A percentile compares a stretch with the other conserved stretches of the same genome.
Evolutionary conservation across 2,113 vertebrate species (phyloP).

Genomic region (Synodontis membranacea): DNA sequence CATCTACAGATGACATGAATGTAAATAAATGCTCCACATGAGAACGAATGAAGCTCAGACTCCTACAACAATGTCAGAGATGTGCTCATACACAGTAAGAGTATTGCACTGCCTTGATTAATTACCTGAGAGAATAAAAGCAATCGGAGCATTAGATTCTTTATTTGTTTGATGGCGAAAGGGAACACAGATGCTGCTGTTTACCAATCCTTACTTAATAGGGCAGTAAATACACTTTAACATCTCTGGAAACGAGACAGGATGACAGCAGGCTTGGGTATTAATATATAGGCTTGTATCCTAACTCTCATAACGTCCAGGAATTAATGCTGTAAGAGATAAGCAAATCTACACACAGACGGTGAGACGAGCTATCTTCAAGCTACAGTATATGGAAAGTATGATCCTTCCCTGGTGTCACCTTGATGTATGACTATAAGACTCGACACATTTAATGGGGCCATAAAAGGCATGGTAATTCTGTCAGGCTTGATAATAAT

Average conservation of each 20-base stretch:
- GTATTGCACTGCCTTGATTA: slow-evolving; percentile 3
- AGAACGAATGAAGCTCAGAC: not conserved
- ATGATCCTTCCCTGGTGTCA: slow-evolving; percentile 48
- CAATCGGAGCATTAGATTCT: not conserved
- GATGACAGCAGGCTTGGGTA: slow-evolving; percentile 20
- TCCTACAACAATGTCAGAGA: not conserved
- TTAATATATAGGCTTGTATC: not conserved
- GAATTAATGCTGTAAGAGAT: not conserved
- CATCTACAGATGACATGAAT: too few relatives aligned
- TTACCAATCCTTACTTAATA: slow-evolving; percentile 29
- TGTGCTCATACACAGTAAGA: not conserved
- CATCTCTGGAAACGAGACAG: slow-evolving; percentile 27
- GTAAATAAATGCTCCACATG: not conserved
- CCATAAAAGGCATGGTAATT: slow-evolving; percentile 48
- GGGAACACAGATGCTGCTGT: slow-evolving; percentile 41
- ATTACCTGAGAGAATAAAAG: slow-evolving; percentile 13
- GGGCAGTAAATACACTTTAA: slow-evolving; percentile 45
- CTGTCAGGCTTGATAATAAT: slow-evolving; percentile 50
- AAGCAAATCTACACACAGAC: slow-evolving; percentile 18
- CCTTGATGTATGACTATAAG: slow-evolving; percentile 42
- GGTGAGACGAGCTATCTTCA: slow-evolving; percentile 21
- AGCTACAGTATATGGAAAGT: slow-evolving; percentile 22
- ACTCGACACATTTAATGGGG: slow-evolving; percentile 43
- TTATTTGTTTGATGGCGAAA: not conserved
- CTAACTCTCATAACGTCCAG: slow-evolving; percentile 20